phyloP scores from a whole-genome alignment of 2,113 vertebrate species.

The Reinhardtius hippoglossoides region DNA sequence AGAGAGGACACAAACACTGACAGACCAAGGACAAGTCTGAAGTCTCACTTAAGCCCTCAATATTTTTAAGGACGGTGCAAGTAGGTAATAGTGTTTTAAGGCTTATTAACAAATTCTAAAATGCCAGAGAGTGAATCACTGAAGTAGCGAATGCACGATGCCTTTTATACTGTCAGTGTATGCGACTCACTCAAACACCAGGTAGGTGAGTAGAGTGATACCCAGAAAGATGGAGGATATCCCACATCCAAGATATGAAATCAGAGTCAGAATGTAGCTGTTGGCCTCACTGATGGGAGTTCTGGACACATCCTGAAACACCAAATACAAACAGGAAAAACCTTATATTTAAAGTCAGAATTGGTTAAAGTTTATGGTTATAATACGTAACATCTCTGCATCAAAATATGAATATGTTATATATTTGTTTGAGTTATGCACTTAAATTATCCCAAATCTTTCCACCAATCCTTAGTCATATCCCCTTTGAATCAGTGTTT shows the following conservation, averaged over 20 bases:
- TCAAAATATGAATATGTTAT: too few species aligned
- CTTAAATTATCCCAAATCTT: too few species aligned
- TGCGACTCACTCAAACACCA: conserved; percentile 88
- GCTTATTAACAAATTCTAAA: too few species aligned
- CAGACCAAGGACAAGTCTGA: neutral
- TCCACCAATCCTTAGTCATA: too few species aligned
- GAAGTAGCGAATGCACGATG: too few species aligned
- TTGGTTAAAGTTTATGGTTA: neutral
- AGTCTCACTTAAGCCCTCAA: neutral
- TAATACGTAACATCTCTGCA: neutral
- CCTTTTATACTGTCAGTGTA: neutral
- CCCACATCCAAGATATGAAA: conserved; percentile 88
- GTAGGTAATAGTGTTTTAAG: too few species aligned
- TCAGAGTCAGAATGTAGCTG: conserved; percentile 80
- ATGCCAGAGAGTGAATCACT: too few species aligned
- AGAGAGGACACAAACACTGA: neutral
- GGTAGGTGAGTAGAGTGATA: conserved; percentile 85
- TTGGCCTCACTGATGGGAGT: conserved; percentile 65
- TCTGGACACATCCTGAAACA: conserved; percentile 84
- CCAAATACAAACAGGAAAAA: neutral
- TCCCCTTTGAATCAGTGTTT: too few species aligned
- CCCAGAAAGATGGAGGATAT: conserved; percentile 89
- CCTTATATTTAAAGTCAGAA: neutral
- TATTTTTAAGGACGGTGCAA: neutral
- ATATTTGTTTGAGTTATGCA: too few species aligned